phyloP scores from a whole-genome alignment of 1,140 invertebrate genomes.

The Psilanteris sp. region DNA sequence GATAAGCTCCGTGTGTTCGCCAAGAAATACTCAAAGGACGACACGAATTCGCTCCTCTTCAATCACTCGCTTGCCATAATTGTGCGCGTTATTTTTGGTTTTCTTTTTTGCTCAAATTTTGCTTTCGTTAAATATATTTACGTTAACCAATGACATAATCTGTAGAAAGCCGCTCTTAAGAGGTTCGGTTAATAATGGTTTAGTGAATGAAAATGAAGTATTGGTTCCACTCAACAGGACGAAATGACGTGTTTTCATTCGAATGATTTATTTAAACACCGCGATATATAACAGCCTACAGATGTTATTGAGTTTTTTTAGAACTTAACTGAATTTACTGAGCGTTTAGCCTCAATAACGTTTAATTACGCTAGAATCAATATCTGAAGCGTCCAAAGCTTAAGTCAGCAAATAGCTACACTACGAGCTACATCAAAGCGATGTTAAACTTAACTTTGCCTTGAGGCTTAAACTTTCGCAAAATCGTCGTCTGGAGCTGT shows the following conservation, averaged over 20 bases:
- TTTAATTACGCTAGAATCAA: conserved; percentile 66
- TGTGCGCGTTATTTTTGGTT: no score
- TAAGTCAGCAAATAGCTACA: conserved; percentile 65
- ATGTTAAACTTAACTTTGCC: conserved; percentile 61
- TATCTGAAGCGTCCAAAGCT: conserved; percentile 61
- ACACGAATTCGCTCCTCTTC: no score
- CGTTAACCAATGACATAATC: no score
- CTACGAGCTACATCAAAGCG: conserved; percentile 58
- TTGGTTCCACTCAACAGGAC: background rate
- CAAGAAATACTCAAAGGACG: no score
- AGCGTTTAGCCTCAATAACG: conserved; percentile 51
- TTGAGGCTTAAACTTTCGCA: conserved; percentile 59
- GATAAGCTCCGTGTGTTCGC: no score
- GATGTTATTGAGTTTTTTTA: conserved; percentile 45
- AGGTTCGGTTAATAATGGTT: conserved; percentile 2
- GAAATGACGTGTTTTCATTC: conserved; percentile 14
- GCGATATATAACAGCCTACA: conserved; percentile 3
- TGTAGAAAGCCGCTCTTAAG: no score
- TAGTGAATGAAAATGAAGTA: background rate
- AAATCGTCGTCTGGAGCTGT: conserved; percentile 52
- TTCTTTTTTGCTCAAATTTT: no score
- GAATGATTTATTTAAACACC: conserved; percentile 9
- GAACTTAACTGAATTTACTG: conserved; percentile 44
- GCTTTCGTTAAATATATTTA: no score
- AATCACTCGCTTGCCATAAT: no score